Evolutionary conservation across 2,797 vertebrate genomes (phyloP).

Genomic region (Molossus alvarezi): DNA sequence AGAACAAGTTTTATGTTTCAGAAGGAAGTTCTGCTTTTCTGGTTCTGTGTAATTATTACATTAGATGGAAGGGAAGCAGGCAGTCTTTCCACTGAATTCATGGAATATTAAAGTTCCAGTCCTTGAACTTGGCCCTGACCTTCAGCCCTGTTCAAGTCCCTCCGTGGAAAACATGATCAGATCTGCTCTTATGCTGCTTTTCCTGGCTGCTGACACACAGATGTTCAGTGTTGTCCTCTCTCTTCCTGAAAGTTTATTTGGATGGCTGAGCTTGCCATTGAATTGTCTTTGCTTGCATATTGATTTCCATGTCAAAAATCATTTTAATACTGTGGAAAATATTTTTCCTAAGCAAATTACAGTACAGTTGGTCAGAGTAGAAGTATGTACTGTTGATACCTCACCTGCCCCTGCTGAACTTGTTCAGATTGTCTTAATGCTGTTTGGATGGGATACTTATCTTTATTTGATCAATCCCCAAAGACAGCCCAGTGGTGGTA

Average conservation of each 20-base stretch:
- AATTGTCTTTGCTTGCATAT: constrained; percentile 21
- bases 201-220: constrained; percentile 13
- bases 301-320: constrained; percentile 63
- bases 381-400: not conserved
- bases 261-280: not conserved
- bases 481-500: not conserved
- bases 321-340: not conserved
- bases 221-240: not conserved
- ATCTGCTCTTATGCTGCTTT: constrained; percentile 65
- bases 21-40: constrained; percentile 81
- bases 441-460: not conserved
- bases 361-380: not conserved
- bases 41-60: constrained; percentile 38
- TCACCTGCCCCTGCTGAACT: not conserved
- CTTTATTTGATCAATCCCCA: not conserved
- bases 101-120: constrained; percentile 78
- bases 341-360: constrained; percentile 17
- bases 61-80: constrained; percentile 60
- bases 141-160: constrained; percentile 62
- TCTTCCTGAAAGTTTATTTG: constrained; percentile 31
- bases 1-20: constrained; percentile 23
- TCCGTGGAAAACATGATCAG: constrained; percentile 75
- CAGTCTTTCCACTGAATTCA: constrained; percentile 82
- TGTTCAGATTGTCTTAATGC: not conserved
- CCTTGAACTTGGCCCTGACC: constrained; percentile 76